Base-by-base conservation (phyloP, 1,140 invertebrate genomes). In the Pseudomyrmex pallidus region DNA sequence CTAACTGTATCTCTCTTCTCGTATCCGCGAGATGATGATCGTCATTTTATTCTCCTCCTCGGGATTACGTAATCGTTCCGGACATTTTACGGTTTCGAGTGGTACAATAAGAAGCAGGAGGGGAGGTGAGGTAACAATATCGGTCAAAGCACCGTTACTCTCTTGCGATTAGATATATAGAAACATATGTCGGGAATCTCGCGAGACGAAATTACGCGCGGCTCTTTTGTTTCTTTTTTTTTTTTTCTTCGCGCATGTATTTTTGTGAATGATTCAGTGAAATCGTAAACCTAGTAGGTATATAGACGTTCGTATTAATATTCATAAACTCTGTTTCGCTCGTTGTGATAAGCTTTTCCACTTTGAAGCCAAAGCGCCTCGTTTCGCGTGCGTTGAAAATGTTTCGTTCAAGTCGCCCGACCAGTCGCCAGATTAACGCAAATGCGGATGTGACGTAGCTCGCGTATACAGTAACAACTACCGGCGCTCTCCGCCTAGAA, bases 381-480 rank as follows among this genome's bases (percentile, higher is more conserved):
- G 7, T 10, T 68, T 17, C 64, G 17, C 5, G 48, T 46, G 48
- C 56, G 35, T 35, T 35, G 57, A 59, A 80, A 80, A 80, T 17
- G 76, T 80, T 57, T 80, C 72, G 20, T 86, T 57, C 70, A 85
- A 89, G 84, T 84, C 61, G 74, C 59, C 50, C 61, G 76, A 67
- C 80, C 35, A 22, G 46, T n/a, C n/a, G 62, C 85, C 35, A 91
- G 90, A 94, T 93, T 92, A 93, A 89, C 88, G 90, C 87, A 94
- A 94, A 94, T 94, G 93, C 93, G 93, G 93, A 94, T 86, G 92
- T 94, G 93, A 94, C 92, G 92, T 93, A 84, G 87, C 67, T 73
- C 35, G 17, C 84, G 66, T 85, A 66, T 76, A 82, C 73, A 82
- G 13, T 74, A 61, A 74, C 74, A 52, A 77, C 83, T 85, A 78